Conservation (phyloP, 2,113 vertebrate genomes). For the Catharus minimus region DNA sequence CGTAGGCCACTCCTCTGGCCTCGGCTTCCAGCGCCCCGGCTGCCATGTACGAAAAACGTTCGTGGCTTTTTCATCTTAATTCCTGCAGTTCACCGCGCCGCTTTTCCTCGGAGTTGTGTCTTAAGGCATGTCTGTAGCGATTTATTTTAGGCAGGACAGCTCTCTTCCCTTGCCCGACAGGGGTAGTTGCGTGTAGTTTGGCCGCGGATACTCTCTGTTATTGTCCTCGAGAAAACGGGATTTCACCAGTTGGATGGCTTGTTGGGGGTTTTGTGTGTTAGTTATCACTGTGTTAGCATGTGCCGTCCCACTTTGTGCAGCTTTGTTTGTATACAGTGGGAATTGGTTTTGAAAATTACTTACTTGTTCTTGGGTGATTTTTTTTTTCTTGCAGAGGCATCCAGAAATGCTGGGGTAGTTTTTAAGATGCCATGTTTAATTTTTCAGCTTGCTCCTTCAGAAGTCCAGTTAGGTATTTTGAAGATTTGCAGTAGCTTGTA, state of each 20-base stretch:
- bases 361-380: neutral
- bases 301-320: neutral
- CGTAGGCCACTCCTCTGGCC: constrained; percentile 46
- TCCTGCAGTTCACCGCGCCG: neutral
- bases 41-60: neutral
- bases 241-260: neutral
- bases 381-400: neutral
- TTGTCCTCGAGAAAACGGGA: neutral
- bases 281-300: neutral
- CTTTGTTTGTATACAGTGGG: neutral
- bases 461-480: neutral
- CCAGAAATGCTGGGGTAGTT: neutral
- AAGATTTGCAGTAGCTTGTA: neutral
- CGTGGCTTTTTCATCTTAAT: neutral
- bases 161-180: neutral
- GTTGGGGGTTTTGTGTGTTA: neutral
- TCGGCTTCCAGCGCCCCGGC: neutral
- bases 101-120: neutral
- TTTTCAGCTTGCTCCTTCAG: neutral
- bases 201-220: neutral
- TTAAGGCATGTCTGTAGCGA: neutral
- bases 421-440: neutral
- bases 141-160: neutral
- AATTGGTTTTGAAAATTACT: neutral
- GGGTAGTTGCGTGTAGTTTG: neutral